A percentile compares a stretch with the other conserved stretches of the same genome.
Conservation (phyloP, 2,888 invertebrate species). For the Odontothrips loti region DNA sequence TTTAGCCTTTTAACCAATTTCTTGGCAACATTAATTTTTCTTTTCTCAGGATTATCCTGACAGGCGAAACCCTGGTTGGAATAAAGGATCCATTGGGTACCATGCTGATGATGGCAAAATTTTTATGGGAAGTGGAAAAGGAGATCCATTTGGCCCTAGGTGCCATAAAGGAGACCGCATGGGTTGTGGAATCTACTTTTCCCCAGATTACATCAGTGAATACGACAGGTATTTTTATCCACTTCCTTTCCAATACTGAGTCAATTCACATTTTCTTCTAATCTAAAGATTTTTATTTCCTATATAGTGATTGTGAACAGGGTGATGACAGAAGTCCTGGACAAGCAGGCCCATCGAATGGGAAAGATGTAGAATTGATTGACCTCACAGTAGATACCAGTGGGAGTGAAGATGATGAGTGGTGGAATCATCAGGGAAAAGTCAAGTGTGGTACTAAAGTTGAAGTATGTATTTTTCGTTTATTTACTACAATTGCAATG, state of each 20-base stretch:
- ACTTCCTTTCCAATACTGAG: background rate
- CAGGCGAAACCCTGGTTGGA: slow-evolving; percentile 54
- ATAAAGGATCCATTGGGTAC: slow-evolving; percentile 54
- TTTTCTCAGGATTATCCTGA: slow-evolving; percentile 50
- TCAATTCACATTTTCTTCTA: background rate
- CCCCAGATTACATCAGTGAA: slow-evolving; percentile 43
- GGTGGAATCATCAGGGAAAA: slow-evolving; percentile 44
- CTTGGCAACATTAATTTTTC: background rate
- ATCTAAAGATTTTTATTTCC: background rate
- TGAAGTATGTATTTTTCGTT: slow-evolving; percentile 40
- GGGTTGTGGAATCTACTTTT: slow-evolving; percentile 53
- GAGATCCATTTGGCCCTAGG: slow-evolving; percentile 52
- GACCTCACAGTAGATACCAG: slow-evolving; percentile 38
- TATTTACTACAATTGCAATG: background rate
- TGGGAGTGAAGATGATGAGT: slow-evolving; percentile 42
- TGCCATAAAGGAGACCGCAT: slow-evolving; percentile 53
- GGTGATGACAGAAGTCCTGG: background rate
- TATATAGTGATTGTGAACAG: slow-evolving; percentile 38
- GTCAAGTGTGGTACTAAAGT: slow-evolving; percentile 43
- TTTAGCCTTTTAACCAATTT: background rate
- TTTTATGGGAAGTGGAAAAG: slow-evolving; percentile 48
- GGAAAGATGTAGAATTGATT: slow-evolving; percentile 37
- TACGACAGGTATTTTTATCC: slow-evolving; percentile 37
- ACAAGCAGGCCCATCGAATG: slow-evolving; percentile 36
- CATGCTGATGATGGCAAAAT: slow-evolving; percentile 56